These are phyloP conservation scores for Leptestheria dahalacensis DNA, from an alignment of 1,140 invertebrate species.

Conservation along the genomic window DNA sequence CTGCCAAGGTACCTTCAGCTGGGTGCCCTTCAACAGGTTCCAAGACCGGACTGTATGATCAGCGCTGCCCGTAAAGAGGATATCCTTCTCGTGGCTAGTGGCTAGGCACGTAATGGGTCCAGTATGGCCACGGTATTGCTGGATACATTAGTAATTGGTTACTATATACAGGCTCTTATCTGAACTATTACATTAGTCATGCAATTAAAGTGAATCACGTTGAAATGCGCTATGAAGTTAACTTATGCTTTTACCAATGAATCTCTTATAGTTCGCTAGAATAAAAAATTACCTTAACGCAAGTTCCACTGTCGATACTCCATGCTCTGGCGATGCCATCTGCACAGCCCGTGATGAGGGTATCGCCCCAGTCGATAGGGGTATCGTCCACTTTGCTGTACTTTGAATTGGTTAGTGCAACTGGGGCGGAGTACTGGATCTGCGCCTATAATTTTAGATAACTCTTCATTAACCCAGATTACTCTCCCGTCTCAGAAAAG, in stretches of 20 bases:
- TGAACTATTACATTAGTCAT: too few species aligned
- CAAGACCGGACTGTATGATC: constrained; percentile 34
- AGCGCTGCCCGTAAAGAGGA: constrained; percentile 34
- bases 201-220: too few species aligned
- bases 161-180: neutral
- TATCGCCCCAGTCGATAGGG: constrained; percentile 23
- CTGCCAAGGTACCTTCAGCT: constrained; percentile 18
- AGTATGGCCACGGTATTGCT: constrained; percentile 29
- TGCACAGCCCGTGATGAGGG: constrained; percentile 35
- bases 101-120: constrained; percentile 35
- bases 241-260: neutral
- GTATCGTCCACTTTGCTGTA: constrained; percentile 19
- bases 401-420: neutral
- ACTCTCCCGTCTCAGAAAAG: too few species aligned
- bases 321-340: constrained; percentile 34
- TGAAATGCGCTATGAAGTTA: too few species aligned
- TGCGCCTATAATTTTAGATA: too few species aligned
- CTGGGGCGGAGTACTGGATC: too few species aligned
- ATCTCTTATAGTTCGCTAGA: neutral
- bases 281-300: constrained; percentile 26
- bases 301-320: constrained; percentile 33
- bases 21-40: constrained; percentile 31
- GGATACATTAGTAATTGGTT: too few species aligned
- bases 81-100: constrained; percentile 28
- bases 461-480: too few species aligned